Evolutionary conservation across 2,888 invertebrate species (phyloP).

Genomic region (Cephus spinipes): DNA sequence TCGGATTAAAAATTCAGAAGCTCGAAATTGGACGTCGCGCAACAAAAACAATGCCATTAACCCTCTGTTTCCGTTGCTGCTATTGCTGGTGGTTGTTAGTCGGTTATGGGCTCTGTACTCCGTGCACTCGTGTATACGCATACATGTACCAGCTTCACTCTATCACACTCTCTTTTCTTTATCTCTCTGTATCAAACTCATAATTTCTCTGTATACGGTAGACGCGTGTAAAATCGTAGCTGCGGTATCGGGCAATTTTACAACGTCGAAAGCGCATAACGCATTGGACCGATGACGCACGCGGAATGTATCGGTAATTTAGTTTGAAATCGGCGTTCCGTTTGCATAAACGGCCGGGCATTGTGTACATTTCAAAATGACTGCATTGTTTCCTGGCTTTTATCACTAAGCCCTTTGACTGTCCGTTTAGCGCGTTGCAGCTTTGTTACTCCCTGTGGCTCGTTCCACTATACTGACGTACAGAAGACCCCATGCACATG

Average conservation of each 20-base stretch:
- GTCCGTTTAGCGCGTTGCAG: constrained; percentile 5
- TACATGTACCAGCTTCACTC: too few relatives aligned
- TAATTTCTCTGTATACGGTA: background rate
- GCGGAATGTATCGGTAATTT: constrained; percentile 38
- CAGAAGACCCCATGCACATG: too few relatives aligned
- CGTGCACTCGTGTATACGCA: too few relatives aligned
- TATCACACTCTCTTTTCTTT: background rate
- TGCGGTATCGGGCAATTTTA: too few relatives aligned
- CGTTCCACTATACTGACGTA: too few relatives aligned
- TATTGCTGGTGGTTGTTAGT: background rate
- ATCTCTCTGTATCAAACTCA: background rate
- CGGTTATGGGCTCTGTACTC: too few relatives aligned
- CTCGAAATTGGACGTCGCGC: constrained; percentile 23
- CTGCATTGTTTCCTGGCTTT: constrained; percentile 38
- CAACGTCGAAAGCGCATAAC: too few relatives aligned
- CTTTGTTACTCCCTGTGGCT: background rate
- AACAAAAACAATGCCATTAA: constrained; percentile 26
- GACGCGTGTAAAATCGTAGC: too few relatives aligned
- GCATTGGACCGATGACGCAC: background rate
- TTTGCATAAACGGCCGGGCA: constrained; percentile 28
- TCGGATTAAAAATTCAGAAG: constrained; percentile 22
- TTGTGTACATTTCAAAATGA: constrained; percentile 32
- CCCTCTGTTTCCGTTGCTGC: background rate
- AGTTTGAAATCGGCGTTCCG: constrained; percentile 36
- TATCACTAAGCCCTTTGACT: constrained; percentile 37